Evolutionary conservation across 2,797 vertebrate species (phyloP).

Genomic region (Rhincodon typus): DNA sequence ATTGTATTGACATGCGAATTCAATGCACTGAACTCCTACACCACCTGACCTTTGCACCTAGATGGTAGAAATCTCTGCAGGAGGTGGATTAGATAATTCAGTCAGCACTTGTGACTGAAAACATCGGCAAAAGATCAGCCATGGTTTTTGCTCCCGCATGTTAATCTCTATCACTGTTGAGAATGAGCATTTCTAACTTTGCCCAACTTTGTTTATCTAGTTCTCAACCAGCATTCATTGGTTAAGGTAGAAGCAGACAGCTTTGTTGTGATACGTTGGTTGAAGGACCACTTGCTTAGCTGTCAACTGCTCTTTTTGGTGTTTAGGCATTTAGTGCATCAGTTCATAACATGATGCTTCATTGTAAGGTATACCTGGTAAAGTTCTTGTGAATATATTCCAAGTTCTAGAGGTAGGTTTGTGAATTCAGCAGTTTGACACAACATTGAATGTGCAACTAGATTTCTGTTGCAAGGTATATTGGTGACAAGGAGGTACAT

Average conservation of each 20-base stretch:
- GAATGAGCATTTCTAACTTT: background rate
- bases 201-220: background rate
- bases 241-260: background rate
- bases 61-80: background rate
- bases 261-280: background rate
- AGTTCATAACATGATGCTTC: background rate
- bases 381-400: background rate
- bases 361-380: background rate
- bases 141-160: background rate
- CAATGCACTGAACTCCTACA: background rate
- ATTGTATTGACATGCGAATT: background rate
- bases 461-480: background rate
- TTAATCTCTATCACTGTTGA: background rate
- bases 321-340: background rate
- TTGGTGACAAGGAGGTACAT: background rate
- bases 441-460: background rate
- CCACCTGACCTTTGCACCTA: background rate
- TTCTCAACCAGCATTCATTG: background rate
- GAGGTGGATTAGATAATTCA: background rate
- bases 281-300: background rate
- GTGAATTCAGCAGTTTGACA: background rate
- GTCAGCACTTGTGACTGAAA: background rate
- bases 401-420: background rate
- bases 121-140: background rate
- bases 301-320: background rate